These are phyloP conservation scores for Pangasius krempfi DNA, from an alignment of 2,797 vertebrate species.

Conservation along the genomic window DNA sequence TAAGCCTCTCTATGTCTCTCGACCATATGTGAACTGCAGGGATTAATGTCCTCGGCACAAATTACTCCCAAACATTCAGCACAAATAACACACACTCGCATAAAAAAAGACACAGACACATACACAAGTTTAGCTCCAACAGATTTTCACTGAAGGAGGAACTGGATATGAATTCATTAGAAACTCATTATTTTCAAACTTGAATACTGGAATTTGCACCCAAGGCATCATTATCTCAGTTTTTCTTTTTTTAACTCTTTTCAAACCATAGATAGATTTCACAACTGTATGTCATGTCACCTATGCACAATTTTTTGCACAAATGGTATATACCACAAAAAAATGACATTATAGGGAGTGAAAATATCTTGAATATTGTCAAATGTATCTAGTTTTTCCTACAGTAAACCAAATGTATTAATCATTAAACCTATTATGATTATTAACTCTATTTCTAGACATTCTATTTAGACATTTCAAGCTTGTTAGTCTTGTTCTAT, in stretches of 20 bases:
- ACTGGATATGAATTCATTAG: background rate
- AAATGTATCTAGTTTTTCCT: background rate
- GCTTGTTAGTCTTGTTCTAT: background rate
- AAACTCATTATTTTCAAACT: background rate
- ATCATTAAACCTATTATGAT: background rate
- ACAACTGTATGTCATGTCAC: background rate
- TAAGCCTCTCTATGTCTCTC: background rate
- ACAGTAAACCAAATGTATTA: background rate
- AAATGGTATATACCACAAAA: background rate
- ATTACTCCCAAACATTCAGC: constrained; percentile 2
- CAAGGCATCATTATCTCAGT: background rate
- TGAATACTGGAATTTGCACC: background rate
- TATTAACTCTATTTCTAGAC: background rate
- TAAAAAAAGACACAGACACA: background rate
- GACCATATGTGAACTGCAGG: background rate
- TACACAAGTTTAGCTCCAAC: background rate
- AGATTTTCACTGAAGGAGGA: background rate
- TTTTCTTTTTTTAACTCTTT: background rate
- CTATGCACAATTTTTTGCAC: too few species aligned
- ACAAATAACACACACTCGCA: background rate
- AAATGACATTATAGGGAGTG: background rate
- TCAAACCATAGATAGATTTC: background rate
- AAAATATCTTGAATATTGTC: background rate
- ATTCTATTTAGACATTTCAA: background rate
- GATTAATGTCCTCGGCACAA: background rate